Base-by-base conservation (phyloP, 2,113 vertebrate species). In the Atrichornis clamosus region DNA sequence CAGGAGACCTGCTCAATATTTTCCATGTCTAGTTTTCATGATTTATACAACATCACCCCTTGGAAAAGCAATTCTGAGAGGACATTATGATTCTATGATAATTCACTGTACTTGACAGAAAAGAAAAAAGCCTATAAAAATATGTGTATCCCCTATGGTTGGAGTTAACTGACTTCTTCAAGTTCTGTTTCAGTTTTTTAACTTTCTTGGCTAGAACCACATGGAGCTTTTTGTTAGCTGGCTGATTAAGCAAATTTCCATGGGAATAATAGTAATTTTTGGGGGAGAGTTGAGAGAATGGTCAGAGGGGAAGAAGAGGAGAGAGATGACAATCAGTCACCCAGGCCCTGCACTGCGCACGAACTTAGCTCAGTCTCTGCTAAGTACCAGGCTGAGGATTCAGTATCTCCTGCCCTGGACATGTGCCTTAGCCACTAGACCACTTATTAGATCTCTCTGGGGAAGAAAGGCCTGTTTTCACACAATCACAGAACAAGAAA, bases 11-110 rank as follows among this genome's bases (percentile, higher is more conserved):
- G 80, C 76, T 88, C 2, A 9, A 90, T 75, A 88, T 89, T 93
- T 96, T 70, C 79, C 64, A 49, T 60, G 87, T 93, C 92, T 97
- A 94, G 52, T 95, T 96, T 92, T 77, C 60, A 72, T 92, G 90
- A 97, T 95, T 95, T 91, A 96, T 90, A 81, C 14, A 73, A 4
- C 47, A 78, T 60, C 76, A 86, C 33, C 56, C 68, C 35, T 93
- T 81, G 85, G 47, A 94, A 96, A 96, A 93, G 85, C 75, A 88
- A 52, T 95, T 91, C 72, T 59, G 87, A 80, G 63, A 83, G 53
- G 82, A 91, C 52, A 63, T 92, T 88, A 80, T 2, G 13, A 65
- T 90, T 94, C 58, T 89, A 58, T 79, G 84, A 87, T 84, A 84
- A 95, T 72, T 58, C 76, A 65, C 60, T 44, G 32, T 42, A 78